Evolutionary conservation across 2,797 vertebrate species (phyloP), one percentile per base, ranked within the genome.

Genomic region (Anguilla marmorata): DNA sequence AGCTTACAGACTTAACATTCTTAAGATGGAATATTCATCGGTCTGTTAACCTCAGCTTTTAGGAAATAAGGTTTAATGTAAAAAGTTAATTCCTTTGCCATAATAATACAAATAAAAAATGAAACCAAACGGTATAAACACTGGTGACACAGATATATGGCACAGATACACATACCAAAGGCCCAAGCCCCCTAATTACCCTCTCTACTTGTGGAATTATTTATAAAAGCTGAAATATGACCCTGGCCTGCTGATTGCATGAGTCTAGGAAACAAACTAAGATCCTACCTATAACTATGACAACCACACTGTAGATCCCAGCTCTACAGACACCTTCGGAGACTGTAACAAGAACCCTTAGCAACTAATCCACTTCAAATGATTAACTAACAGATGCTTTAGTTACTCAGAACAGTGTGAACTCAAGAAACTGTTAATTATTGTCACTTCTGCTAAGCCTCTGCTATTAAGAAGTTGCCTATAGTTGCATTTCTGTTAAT

Each of bases 401-500:
- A 85, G 82, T 54, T 84, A 56, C 85, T 86, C 80, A 74, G 87
- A 92, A 88, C 88, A 90, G 86, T 85, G 48, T 60, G 88, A 86
- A 54, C 86, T 66, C 87, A 87, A 83, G 86, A 30, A 88, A 89
- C 80, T 86, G 93, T 93, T 94, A 93, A 93, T 92, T 90, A 93
- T 89, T 93, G 90, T 90, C 90, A 79, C 87, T 92, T 92, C 89
- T 88, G 88, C 91, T 88, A 89, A 87, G 89, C 92, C 88, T 92
- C 89, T 93, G 90, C 93, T 94, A 93, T 92, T 91, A 91, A 91
- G 91, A 91, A 90, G 88, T 85, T 86, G 79, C 84, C 90, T 90
- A 80, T 90, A 56, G 76, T 89, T 85, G 88, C 69, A 80, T 58
- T 80, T 85, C 88, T 87, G 86, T 16, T 86, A 84, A 89, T 90